These are phyloP conservation scores for Heliconius ismenius DNA, from an alignment of 2,888 invertebrate genomes.

Conservation along the genomic window DNA sequence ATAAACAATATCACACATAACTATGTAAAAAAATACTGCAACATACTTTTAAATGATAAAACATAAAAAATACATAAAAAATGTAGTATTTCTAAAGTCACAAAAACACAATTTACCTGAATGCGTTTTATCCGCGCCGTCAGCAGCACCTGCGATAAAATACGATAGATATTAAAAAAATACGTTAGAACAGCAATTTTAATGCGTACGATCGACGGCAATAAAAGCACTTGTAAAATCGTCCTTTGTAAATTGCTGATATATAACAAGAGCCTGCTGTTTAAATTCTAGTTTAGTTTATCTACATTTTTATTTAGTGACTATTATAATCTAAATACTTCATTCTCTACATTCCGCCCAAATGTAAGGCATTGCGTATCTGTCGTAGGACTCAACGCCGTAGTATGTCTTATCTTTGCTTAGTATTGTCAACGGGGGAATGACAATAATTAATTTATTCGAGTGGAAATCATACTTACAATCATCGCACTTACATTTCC, in stretches of 20 bases:
- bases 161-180: conserved; percentile 30
- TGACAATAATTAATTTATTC: too few species aligned
- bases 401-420: too few species aligned
- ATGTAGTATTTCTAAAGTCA: conserved; percentile 5
- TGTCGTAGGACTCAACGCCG: too few species aligned
- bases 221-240: conserved; percentile 17
- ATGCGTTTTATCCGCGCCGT: conserved; percentile 18
- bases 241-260: background rate
- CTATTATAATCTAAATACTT: background rate
- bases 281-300: background rate
- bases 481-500: too few species aligned
- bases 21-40: background rate
- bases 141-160: conserved; percentile 27
- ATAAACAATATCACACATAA: background rate
- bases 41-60: background rate
- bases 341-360: too few species aligned
- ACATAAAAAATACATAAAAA: background rate
- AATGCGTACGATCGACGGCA: conserved; percentile 2
- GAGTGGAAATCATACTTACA: too few species aligned
- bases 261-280: background rate
- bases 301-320: background rate
- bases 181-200: conserved; percentile 25
- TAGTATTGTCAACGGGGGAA: too few species aligned
- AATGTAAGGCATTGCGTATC: too few species aligned
- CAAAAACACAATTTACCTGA: conserved; percentile 16